A percentile compares a stretch with the other conserved stretches of the same genome.
Evolutionary conservation across 2,113 vertebrate genomes (phyloP).

Genomic region (Aegypius monachus): DNA sequence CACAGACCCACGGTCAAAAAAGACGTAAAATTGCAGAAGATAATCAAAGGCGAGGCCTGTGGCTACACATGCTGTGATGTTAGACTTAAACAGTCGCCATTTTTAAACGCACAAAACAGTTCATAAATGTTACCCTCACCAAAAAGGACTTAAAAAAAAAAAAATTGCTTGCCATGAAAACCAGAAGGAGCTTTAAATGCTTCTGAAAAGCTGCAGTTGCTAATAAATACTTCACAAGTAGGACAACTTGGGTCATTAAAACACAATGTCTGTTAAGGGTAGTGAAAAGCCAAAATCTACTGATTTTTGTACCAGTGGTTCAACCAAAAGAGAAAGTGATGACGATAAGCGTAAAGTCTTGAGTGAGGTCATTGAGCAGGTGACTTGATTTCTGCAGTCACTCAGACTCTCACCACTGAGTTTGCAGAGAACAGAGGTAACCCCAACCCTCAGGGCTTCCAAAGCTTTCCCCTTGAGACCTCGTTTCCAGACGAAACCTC

Average conservation of each 20-base stretch:
- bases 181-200: neutral
- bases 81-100: rapidly evolving
- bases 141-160: neutral
- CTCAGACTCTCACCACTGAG: neutral
- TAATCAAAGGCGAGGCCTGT: neutral
- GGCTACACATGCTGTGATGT: neutral
- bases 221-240: neutral
- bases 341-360: rapidly evolving
- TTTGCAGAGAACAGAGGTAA: neutral
- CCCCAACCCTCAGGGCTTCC: neutral
- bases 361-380: neutral
- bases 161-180: neutral
- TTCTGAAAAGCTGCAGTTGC: neutral
- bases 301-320: neutral
- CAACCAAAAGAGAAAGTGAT: neutral
- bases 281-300: neutral
- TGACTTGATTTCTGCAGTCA: neutral
- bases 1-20: neutral
- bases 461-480: neutral
- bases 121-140: neutral
- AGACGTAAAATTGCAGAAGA: neutral
- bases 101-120: neutral
- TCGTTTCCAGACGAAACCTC: neutral
- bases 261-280: neutral
- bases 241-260: neutral